Base-by-base conservation (phyloP, 1,140 invertebrate genomes). In the Hypsibius dujardini region DNA sequence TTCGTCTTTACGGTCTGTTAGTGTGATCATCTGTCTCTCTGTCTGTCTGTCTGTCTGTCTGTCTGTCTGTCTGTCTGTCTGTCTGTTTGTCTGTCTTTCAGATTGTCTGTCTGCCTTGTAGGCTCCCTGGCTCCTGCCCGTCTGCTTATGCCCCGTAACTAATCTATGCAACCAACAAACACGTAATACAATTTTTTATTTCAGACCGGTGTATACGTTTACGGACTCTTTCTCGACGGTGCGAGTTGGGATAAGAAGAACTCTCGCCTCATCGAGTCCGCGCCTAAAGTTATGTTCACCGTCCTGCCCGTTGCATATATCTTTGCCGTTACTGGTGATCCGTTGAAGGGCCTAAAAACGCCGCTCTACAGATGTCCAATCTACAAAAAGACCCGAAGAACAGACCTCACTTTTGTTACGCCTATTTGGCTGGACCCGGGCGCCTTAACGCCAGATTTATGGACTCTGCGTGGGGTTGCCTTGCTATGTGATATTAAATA, bases 401-500 rank as follows among this genome's bases (percentile, higher is more conserved):
- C 92, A 0, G 92, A 95, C 81, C 83, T 87, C 12, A 96, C 93
- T 76, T 97, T 95, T 79, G 91, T 97, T 45, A 91, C 92, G 0
- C 91, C 91, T 0, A 91, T 96, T 73, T 67, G 62, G 62, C 42
- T 67, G 62, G 62, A 67, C 3, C 62, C 62, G 3, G 62, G 62
- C 45, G 7, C 62, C 62, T 88, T 77, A 88, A 88, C 82, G 86
- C 91, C 70, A 82, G 89, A 76, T 88, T 94, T 80, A 72, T 97
- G 94, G 93, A 90, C 91, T 1, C 79, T 95, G 40, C 80, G 93
- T 75, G 93, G 93, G 3, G 93, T 95, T 46, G 92, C 93, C 1
- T 80, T 96, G 3, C 83, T 97, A n/a, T 96, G 93, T 80, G 92
- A 96, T 81, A 95, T 93, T 74, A 96, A 97, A 82, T 96, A 87